Conservation (phyloP, 2,797 vertebrate genomes). For the Acanthurus tractus region DNA sequence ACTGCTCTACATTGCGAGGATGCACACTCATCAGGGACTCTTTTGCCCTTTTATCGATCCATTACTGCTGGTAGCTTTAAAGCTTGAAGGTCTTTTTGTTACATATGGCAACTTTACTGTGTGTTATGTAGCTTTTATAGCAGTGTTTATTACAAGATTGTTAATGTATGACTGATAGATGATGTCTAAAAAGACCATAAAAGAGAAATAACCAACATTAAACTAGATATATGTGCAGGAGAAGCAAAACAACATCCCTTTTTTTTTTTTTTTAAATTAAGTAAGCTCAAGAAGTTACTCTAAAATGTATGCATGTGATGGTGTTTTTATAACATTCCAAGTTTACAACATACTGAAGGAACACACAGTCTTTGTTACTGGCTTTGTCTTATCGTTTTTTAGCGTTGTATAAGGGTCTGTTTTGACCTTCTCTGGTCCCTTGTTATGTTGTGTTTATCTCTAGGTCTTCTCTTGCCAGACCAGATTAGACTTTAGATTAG, state of each 20-base stretch:
- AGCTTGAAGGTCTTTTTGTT: background rate
- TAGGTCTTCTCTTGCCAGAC: background rate
- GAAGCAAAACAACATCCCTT: background rate
- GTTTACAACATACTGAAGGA: background rate
- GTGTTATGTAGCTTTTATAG: slow-evolving; percentile 19
- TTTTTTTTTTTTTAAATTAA: background rate
- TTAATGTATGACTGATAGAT: background rate
- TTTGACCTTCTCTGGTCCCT: slow-evolving; percentile 17
- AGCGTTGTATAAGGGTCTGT: slow-evolving; percentile 25
- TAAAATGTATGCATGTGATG: background rate
- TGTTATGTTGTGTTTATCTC: slow-evolving; percentile 7
- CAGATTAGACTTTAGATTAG: slow-evolving; percentile 34
- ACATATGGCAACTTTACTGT: slow-evolving; percentile 1
- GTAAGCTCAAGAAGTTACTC: background rate
- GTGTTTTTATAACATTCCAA: background rate
- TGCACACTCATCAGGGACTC: background rate
- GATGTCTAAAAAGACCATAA: slow-evolving; percentile 37
- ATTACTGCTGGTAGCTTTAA: slow-evolving; percentile 6
- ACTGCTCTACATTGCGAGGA: too few species aligned
- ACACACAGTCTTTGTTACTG: background rate
- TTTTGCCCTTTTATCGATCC: background rate
- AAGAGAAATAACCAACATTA: slow-evolving; percentile 13
- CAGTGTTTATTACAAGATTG: slow-evolving; percentile 43
- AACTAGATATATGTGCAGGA: slow-evolving; percentile 10
- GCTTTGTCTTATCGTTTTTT: slow-evolving; percentile 3